A percentile compares a stretch with the other conserved stretches of the same genome.
These are phyloP conservation scores for Drosophila mettleri DNA, from an alignment of 2,888 invertebrate species.

Conservation along the genomic window DNA sequence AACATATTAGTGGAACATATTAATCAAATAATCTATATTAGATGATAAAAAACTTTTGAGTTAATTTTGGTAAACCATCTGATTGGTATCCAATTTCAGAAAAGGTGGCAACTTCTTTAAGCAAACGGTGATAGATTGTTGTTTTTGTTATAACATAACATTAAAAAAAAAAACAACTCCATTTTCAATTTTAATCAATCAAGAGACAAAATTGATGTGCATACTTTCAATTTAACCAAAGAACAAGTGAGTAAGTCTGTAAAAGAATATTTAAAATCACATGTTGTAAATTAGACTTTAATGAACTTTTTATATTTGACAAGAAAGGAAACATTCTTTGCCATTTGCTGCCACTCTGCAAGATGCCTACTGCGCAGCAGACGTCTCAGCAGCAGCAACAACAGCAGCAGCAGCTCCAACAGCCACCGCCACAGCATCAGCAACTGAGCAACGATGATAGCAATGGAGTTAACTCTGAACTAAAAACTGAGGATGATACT, in stretches of 20 bases:
- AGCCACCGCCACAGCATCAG: slow-evolving; percentile 35
- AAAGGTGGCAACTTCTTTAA: slow-evolving; percentile 37
- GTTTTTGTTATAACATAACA: slow-evolving; percentile 51
- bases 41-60: neutral
- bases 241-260: slow-evolving; percentile 18
- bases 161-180: slow-evolving; percentile 15
- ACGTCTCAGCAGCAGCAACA: slow-evolving; percentile 42
- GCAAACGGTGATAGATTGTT: slow-evolving; percentile 49
- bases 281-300: neutral
- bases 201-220: slow-evolving; percentile 5
- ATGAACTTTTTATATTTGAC: slow-evolving; percentile 7
- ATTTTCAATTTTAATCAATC: slow-evolving; percentile 22
- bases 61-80: neutral
- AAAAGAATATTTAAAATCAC: neutral
- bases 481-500: slow-evolving; percentile 42
- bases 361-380: slow-evolving; percentile 66
- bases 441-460: slow-evolving; percentile 36
- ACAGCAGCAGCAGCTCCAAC: slow-evolving; percentile 19
- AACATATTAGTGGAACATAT: slow-evolving; percentile 5
- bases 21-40: neutral
- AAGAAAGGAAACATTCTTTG: slow-evolving; percentile 14
- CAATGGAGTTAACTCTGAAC: slow-evolving; percentile 36
- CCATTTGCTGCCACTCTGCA: slow-evolving; percentile 32
- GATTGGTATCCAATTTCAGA: slow-evolving; percentile 9
- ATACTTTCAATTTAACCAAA: neutral